Evolutionary conservation across 2,797 vertebrate genomes (phyloP).

Genomic region (Aphelocoma californica): DNA sequence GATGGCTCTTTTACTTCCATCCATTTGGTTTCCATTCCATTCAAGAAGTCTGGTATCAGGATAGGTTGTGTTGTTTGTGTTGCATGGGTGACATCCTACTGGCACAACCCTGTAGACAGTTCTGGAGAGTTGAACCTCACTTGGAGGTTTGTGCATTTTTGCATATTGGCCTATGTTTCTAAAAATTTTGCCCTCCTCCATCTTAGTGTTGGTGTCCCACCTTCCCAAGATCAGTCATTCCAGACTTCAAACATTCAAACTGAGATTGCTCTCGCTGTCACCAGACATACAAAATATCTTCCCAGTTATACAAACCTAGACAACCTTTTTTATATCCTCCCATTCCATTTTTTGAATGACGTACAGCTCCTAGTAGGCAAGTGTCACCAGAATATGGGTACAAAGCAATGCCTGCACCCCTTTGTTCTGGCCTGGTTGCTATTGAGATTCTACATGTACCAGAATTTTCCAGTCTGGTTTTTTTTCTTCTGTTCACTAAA

Average conservation of each 20-base stretch:
- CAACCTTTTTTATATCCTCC: neutral
- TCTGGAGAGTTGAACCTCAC: neutral
- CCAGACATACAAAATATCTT: neutral
- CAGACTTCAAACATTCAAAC: neutral
- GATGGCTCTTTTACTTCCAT: neutral
- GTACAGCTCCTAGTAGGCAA: neutral
- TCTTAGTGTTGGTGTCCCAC: neutral
- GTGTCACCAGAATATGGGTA: neutral
- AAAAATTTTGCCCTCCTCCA: neutral
- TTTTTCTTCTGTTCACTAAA: neutral
- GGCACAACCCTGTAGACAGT: neutral
- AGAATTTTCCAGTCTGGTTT: neutral
- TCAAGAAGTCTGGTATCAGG: neutral
- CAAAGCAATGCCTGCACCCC: neutral
- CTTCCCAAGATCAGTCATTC: neutral
- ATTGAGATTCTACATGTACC: neutral
- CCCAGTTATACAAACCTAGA: neutral
- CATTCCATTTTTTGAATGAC: neutral
- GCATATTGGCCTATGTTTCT: neutral
- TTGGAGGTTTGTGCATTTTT: neutral
- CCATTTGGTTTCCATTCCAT: neutral
- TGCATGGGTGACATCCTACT: accelerated
- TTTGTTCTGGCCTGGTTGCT: neutral
- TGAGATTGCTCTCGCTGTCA: accelerated
- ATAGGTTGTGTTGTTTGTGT: neutral